A percentile compares a stretch with the other conserved stretches of the same genome.
Evolutionary conservation across 2,113 vertebrate genomes (phyloP).

Genomic region (Mesembrinibis cayennensis): DNA sequence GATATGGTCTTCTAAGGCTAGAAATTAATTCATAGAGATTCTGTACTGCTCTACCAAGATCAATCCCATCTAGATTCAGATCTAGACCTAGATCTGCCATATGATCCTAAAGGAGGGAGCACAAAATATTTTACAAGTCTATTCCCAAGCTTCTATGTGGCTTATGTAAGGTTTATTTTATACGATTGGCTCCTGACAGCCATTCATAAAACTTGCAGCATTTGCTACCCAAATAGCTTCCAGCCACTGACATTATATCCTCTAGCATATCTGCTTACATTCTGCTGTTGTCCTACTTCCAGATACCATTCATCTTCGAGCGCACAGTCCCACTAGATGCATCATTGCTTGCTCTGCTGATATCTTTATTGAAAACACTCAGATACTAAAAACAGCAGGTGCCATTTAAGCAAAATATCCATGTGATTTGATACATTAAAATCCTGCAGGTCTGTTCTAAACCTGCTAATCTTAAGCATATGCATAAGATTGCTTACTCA

Average conservation of each 20-base stretch:
- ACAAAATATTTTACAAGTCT: not conserved
- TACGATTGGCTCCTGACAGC: slow-evolving; percentile 27
- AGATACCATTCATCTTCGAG: slow-evolving; percentile 39
- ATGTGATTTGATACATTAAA: not conserved
- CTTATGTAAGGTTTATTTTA: slow-evolving; percentile 50
- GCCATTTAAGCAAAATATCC: not conserved
- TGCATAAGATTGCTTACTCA: not conserved
- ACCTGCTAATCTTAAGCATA: not conserved
- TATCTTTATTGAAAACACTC: not conserved
- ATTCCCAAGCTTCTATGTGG: not conserved
- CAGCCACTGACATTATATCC: slow-evolving; percentile 48
- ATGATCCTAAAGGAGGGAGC: not conserved
- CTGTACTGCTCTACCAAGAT: not conserved
- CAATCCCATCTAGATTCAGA: not conserved
- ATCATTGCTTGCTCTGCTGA: not conserved
- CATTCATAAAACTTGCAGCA: slow-evolving; percentile 65
- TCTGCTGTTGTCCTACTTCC: slow-evolving; percentile 58
- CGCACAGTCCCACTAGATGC: not conserved
- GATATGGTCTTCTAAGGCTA: not conserved
- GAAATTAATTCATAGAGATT: not conserved
- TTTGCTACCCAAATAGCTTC: slow-evolving; percentile 48
- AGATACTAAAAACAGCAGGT: not conserved
- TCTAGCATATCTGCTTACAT: slow-evolving; percentile 61
- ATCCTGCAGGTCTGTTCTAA: not conserved
- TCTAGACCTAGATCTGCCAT: not conserved